phyloP scores from a whole-genome alignment of 2,797 vertebrate species.

The Zalophus californianus region DNA sequence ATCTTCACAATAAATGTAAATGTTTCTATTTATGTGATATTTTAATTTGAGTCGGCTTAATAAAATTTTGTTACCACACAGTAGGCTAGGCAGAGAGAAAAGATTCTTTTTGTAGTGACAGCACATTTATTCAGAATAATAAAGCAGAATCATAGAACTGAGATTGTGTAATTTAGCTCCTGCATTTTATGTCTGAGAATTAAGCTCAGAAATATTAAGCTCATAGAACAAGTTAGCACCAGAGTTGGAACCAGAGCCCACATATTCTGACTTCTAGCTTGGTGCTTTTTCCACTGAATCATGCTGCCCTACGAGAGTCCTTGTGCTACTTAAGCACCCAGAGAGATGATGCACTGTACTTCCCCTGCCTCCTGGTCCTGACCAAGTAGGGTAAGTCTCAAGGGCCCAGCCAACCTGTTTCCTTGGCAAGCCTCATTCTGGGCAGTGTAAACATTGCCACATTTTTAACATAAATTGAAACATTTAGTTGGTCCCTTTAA shows the following conservation, averaged over 20 bases:
- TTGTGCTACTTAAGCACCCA: not conserved
- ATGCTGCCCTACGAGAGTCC: not conserved
- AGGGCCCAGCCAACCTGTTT: not conserved
- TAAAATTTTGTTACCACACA: not conserved
- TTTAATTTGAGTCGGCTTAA: conserved; percentile 43
- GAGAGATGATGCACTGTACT: fast-evolving
- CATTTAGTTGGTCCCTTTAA: not conserved
- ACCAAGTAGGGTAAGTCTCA: not conserved
- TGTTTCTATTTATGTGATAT: conserved; percentile 14
- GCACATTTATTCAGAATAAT: not conserved
- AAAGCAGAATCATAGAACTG: not conserved
- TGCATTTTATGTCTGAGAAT: conserved; percentile 4
- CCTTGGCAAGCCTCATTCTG: not conserved
- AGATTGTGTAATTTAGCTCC: not conserved
- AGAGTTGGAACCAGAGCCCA: not conserved
- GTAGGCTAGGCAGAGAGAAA: not conserved
- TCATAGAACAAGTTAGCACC: not conserved
- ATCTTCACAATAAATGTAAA: not conserved
- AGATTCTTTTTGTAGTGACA: not conserved
- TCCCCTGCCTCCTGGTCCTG: not conserved
- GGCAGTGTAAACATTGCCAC: not conserved
- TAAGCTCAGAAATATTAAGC: not conserved
- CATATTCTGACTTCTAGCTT: not conserved
- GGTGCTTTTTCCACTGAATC: not conserved
- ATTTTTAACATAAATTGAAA: not conserved